phyloP scores from a whole-genome alignment of 2,113 vertebrate genomes.

The Zosterops japonicus region DNA sequence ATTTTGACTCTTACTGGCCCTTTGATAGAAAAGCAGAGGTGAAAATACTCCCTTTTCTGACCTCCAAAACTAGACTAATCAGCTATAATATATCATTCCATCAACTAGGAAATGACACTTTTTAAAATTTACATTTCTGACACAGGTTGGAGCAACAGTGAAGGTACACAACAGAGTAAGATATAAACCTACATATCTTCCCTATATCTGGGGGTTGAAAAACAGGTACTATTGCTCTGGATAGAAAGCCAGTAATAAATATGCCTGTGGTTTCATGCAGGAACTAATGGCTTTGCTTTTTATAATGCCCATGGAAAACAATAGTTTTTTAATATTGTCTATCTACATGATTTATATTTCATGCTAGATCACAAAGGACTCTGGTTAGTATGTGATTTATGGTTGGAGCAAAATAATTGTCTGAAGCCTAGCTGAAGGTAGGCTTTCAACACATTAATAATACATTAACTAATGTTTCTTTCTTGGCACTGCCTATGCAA shows the following conservation, averaged over 20 bases:
- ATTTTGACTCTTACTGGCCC: neutral
- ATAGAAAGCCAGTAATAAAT: neutral
- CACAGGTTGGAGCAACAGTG: neutral
- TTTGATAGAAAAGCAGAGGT: neutral
- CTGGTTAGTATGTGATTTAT: conserved; percentile 58
- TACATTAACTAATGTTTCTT: conserved; percentile 33
- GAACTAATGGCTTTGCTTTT: conserved; percentile 9
- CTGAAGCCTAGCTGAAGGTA: conserved; percentile 43
- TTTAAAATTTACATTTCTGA: neutral
- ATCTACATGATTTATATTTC: conserved; percentile 48
- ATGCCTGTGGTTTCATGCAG: neutral
- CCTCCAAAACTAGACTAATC: neutral
- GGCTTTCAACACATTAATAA: conserved; percentile 44
- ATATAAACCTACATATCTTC: neutral
- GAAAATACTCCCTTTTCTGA: neutral
- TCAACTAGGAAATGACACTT: neutral
- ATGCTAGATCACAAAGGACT: conserved; percentile 38
- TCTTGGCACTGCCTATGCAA: conserved; percentile 29
- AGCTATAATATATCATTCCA: neutral
- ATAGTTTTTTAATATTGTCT: conserved; percentile 34
- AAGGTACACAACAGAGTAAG: neutral
- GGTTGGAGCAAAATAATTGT: conserved; percentile 39
- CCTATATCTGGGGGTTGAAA: neutral
- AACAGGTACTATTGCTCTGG: neutral
- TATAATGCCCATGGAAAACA: conserved; percentile 35